A percentile compares a stretch with the other conserved stretches of the same genome.
phyloP scores from a whole-genome alignment of 1,140 invertebrate genomes.

The Sesamia nonagrioides region DNA sequence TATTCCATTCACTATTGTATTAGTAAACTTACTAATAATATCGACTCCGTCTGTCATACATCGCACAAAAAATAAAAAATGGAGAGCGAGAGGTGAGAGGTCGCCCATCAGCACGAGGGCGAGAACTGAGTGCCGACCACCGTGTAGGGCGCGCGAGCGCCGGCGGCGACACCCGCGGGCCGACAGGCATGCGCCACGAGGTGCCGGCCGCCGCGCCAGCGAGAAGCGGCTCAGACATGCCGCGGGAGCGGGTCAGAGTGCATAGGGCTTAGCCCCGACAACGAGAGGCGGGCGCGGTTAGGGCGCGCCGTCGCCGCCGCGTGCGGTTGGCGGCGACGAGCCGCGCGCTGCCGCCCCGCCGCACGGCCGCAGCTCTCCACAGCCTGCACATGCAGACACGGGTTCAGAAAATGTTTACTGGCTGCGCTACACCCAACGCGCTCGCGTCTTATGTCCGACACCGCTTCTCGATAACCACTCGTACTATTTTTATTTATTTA shows the following conservation, averaged over 20 bases:
- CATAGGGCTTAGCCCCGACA: slow-evolving; percentile 73
- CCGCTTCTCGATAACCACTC: slow-evolving; percentile 74
- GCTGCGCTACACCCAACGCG: slow-evolving; percentile 55
- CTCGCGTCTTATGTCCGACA: slow-evolving; percentile 72
- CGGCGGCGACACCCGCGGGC: slow-evolving; percentile 55
- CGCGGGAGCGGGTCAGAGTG: slow-evolving; percentile 75
- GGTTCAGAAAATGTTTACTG: slow-evolving; percentile 36
- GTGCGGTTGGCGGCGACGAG: slow-evolving; percentile 13
- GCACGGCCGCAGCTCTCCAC: slow-evolving; percentile 47
- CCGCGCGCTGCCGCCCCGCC: slow-evolving; percentile 45
- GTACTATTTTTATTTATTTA: slow-evolving; percentile 16
- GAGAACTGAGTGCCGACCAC: slow-evolving; percentile 57
- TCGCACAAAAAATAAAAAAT: slow-evolving; percentile 72
- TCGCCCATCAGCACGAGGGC: slow-evolving; percentile 55
- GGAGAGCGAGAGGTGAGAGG: slow-evolving; percentile 65
- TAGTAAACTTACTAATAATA: slow-evolving; percentile 78
- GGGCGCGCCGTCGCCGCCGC: slow-evolving; percentile 57
- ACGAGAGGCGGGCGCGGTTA: slow-evolving; percentile 72
- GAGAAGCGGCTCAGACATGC: slow-evolving; percentile 83
- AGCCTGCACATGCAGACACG: slow-evolving; percentile 42
- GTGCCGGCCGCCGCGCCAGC: slow-evolving; percentile 58
- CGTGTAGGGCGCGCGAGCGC: slow-evolving; percentile 63
- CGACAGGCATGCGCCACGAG: slow-evolving; percentile 49
- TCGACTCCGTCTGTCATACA: slow-evolving; percentile 66
- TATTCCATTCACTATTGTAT: slow-evolving; percentile 47